These are phyloP conservation scores for Rhodeus uyekii DNA, from an alignment of 2,797 vertebrate species.

Conservation along the genomic window DNA sequence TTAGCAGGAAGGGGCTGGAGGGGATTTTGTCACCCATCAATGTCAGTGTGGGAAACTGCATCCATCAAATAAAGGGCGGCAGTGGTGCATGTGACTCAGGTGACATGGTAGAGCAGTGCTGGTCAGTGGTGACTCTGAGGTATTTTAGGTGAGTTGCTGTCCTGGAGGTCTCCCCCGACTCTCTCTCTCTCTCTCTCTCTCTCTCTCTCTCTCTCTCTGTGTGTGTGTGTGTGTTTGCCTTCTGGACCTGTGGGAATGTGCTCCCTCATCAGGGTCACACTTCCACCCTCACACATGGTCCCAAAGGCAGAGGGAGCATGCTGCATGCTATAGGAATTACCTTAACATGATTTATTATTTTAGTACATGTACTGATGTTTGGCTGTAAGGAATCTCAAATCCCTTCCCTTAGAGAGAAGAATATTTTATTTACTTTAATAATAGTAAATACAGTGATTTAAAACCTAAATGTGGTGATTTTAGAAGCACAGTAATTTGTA, in stretches of 20 bases:
- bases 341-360: constrained; percentile 21
- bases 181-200: too few relatives aligned
- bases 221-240: constrained; percentile 32
- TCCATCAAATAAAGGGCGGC: constrained; percentile 79
- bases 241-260: constrained; percentile 66
- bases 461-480: not conserved
- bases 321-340: constrained; percentile 23
- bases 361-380: constrained; percentile 4
- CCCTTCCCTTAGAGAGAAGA: not conserved
- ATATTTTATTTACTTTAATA: not conserved
- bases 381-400: not conserved
- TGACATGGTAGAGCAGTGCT: constrained; percentile 66
- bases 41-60: constrained; percentile 76
- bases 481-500: too few relatives aligned
- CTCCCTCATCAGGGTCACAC: constrained; percentile 57
- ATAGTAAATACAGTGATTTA: too few relatives aligned
- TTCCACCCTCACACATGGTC: constrained; percentile 45
- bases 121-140: constrained; percentile 59
- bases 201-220: constrained; percentile 24
- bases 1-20: constrained; percentile 25
- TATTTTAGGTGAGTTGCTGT: constrained; percentile 28
- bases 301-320: constrained; percentile 17
- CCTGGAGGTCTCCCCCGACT: constrained; percentile 19
- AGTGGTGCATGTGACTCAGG: constrained; percentile 84
- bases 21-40: constrained; percentile 63